Evolutionary conservation across 2,797 vertebrate species (phyloP).

Genomic region (Atherinosoma microstoma): DNA sequence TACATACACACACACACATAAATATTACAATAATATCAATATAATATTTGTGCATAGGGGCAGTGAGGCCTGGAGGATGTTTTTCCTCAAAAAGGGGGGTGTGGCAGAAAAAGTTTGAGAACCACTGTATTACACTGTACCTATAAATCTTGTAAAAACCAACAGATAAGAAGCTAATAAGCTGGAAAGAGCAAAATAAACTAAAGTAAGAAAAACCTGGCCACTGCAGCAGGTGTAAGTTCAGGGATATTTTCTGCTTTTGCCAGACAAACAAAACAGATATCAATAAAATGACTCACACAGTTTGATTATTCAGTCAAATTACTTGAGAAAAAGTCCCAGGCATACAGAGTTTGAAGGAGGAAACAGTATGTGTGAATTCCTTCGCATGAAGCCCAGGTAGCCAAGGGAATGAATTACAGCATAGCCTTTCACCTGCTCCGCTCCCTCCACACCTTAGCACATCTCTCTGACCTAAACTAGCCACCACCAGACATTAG

Average conservation of each 20-base stretch:
- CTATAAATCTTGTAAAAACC: too few species aligned
- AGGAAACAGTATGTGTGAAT: slow-evolving; percentile 39
- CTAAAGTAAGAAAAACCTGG: neutral
- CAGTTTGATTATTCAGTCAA: slow-evolving; percentile 40
- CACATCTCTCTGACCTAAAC: slow-evolving; percentile 54
- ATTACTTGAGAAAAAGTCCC: slow-evolving; percentile 28
- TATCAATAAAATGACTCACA: slow-evolving; percentile 60
- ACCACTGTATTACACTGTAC: too few species aligned
- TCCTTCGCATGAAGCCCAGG: slow-evolving; percentile 32
- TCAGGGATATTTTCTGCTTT: slow-evolving; percentile 36
- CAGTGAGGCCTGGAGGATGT: too few species aligned
- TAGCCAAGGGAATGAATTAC: slow-evolving; percentile 52
- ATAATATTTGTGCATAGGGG: too few species aligned
- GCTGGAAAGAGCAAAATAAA: slow-evolving; percentile 8
- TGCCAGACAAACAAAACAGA: slow-evolving; percentile 42
- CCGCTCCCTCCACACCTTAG: slow-evolving; percentile 40
- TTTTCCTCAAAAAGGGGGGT: too few species aligned
- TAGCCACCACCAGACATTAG: slow-evolving; percentile 45
- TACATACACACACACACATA: too few species aligned
- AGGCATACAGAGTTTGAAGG: slow-evolving; percentile 26
- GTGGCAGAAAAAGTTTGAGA: neutral
- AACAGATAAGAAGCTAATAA: neutral
- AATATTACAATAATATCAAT: too few species aligned
- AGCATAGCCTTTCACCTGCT: slow-evolving; percentile 54
- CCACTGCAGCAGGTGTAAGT: slow-evolving; percentile 2